Evolutionary conservation across 2,888 invertebrate species (phyloP).

Genomic region (Patella depressa): DNA sequence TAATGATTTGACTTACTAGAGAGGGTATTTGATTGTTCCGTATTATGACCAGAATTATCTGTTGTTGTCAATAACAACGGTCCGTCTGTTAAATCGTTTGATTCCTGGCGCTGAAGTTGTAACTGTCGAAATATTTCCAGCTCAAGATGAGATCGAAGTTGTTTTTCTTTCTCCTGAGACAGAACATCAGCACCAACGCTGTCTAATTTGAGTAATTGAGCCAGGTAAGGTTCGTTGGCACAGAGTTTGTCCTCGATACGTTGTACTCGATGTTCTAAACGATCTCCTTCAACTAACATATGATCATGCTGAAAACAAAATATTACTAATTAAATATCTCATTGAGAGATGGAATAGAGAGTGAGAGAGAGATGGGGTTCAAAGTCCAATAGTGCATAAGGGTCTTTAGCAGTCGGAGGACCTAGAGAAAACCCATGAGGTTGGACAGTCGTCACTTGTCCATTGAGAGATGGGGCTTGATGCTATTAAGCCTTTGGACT

Average conservation of each 20-base stretch:
- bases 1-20: not conserved
- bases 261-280: constrained; percentile 62
- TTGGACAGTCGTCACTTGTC: no score
- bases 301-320: not conserved
- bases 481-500: no score
- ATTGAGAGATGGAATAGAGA: no score
- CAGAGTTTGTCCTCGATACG: constrained; percentile 67
- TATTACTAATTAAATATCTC: no score
- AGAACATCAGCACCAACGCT: constrained; percentile 56
- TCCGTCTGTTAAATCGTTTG: constrained; percentile 13
- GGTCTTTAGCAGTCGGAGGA: no score
- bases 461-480: no score
- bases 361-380: no score
- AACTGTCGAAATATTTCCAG: constrained; percentile 68
- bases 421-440: no score
- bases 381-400: no score
- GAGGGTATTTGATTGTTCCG: not conserved
- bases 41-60: not conserved
- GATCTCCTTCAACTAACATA: constrained; percentile 43
- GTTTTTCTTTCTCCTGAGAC: constrained; percentile 63
- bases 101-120: constrained; percentile 63
- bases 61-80: constrained; percentile 5
- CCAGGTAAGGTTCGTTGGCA: constrained; percentile 64
- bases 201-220: constrained; percentile 64
- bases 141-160: constrained; percentile 66